Base-by-base conservation (phyloP, 2,113 vertebrate genomes). In the Crypturellus undulatus region DNA sequence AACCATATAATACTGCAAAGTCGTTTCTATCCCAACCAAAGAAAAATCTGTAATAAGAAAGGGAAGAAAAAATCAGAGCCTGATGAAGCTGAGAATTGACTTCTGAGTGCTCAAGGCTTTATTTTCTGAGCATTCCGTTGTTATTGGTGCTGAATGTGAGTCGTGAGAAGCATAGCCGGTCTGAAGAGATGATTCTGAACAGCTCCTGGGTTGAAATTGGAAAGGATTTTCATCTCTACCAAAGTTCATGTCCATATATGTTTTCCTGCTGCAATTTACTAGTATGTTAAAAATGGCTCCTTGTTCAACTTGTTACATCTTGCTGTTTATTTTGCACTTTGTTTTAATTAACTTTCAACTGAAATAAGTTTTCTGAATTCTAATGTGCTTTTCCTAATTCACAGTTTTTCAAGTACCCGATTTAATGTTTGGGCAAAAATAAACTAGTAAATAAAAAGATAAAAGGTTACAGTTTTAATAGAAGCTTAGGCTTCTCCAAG, bases 261-360 rank as follows among this genome's bases (percentile, higher is more conserved):
- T 70, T 36, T 58, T 54, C 19, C 11, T 75, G 56, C 1, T 79
- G 67, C 43, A 47, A 54, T 79, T 59, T 34, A 7, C 0, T 40
- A 7, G 10, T 36, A 9, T 22, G 10, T 7, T 77, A 63, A 42
- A 59, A 77, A 65, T 11, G 4, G 22, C 36, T 83, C 19, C 16
- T 75, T 56, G 2, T 73, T 93, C 14, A 56, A 60, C 43, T 86
- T 4, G 1, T 64, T 90, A 32, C 14, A 42, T 56, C 40, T 25
- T 2, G 2, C 30, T 78, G 49, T 62, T 79, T 77, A 19, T 65
- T 40, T 67, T 87, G 58, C 47, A 60, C 60, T 87, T 96, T 65
- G 6, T 72, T 96, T 91, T 84, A 88, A 92, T 84, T 79, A 81
- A 20, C 16, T 76, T 88, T 60, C 93, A 42, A n/a, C 30, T 78